These are phyloP conservation scores for Oncorhynchus mykiss DNA, from an alignment of 2,113 vertebrate species.

Conservation along the genomic window DNA sequence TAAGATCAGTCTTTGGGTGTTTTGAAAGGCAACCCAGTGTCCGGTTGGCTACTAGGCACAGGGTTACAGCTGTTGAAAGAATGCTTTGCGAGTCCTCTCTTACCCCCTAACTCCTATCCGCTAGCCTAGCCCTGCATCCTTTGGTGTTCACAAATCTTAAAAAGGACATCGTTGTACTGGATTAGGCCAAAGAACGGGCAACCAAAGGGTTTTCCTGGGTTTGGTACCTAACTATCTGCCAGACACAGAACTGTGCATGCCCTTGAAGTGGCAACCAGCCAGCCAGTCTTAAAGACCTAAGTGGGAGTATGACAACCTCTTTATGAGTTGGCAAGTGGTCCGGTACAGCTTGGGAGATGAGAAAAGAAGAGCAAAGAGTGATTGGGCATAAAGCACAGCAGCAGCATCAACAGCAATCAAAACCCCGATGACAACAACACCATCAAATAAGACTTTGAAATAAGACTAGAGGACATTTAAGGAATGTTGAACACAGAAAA, in stretches of 20 bases:
- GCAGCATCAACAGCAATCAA: constrained; percentile 23
- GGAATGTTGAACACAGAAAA: constrained; percentile 17
- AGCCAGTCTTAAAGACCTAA: constrained; percentile 9
- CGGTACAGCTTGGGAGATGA: constrained; percentile 1
- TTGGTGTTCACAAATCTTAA: too few species aligned
- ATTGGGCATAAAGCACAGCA: neutral
- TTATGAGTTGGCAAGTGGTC: neutral
- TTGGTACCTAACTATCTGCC: neutral
- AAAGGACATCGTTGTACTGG: neutral
- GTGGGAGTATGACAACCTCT: constrained; percentile 12
- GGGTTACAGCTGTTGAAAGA: too few species aligned
- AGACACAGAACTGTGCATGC: neutral
- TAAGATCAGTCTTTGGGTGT: too few species aligned
- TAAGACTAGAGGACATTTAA: constrained; percentile 1
- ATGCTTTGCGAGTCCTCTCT: too few species aligned
- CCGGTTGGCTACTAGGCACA: too few species aligned
- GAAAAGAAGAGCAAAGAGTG: constrained; percentile 1
- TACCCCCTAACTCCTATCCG: too few species aligned
- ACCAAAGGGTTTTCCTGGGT: neutral
- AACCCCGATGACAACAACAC: neutral
- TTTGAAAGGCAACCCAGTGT: too few species aligned
- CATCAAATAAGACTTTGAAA: neutral
- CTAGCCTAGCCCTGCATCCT: too few species aligned
- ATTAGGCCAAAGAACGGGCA: neutral
- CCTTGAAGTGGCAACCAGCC: neutral